These are phyloP conservation scores for Plagodis dolabraria DNA, from an alignment of 2,888 invertebrate species.

Conservation along the genomic window DNA sequence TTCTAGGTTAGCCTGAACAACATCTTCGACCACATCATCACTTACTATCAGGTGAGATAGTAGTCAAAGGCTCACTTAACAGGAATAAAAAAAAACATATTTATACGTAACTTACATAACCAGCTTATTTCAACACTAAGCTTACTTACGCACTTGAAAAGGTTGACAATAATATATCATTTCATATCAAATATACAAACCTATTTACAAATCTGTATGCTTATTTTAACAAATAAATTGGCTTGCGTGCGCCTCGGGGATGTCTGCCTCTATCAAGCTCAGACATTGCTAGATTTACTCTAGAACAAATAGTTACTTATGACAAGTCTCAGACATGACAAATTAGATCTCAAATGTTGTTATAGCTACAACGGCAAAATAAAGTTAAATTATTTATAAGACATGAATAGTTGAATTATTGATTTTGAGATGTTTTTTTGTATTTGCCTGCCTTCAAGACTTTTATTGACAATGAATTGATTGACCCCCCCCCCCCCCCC, in stretches of 20 bases:
- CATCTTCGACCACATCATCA: too few species aligned
- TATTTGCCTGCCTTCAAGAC: too few species aligned
- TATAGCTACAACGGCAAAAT: slow-evolving; percentile 1
- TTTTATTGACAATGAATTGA: too few species aligned
- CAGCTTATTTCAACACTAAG: too few species aligned
- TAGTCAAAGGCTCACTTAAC: too few species aligned
- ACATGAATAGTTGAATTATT: slow-evolving; percentile 1
- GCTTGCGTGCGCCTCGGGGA: slow-evolving; percentile 18
- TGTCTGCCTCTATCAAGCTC: slow-evolving; percentile 24
- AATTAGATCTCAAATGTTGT: slow-evolving; percentile 1
- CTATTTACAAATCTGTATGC: neutral
- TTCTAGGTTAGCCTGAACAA: too few species aligned
- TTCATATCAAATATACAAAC: slow-evolving; percentile 4
- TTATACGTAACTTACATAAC: too few species aligned
- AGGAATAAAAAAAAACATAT: too few species aligned
- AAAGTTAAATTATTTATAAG: slow-evolving; percentile 10
- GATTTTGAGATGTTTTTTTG: neutral
- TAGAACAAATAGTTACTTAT: neutral
- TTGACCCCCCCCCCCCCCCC: too few species aligned
- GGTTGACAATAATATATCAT: neutral
- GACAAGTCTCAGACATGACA: neutral
- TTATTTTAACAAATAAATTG: slow-evolving; percentile 13
- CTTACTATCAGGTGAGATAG: too few species aligned
- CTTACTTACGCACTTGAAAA: too few species aligned
- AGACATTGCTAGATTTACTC: slow-evolving; percentile 1